These are phyloP conservation scores for Hexactinellida sp. DNA, from an alignment of 37 sponge, comb jelly and placozoan genomes.

Conservation along the genomic window DNA sequence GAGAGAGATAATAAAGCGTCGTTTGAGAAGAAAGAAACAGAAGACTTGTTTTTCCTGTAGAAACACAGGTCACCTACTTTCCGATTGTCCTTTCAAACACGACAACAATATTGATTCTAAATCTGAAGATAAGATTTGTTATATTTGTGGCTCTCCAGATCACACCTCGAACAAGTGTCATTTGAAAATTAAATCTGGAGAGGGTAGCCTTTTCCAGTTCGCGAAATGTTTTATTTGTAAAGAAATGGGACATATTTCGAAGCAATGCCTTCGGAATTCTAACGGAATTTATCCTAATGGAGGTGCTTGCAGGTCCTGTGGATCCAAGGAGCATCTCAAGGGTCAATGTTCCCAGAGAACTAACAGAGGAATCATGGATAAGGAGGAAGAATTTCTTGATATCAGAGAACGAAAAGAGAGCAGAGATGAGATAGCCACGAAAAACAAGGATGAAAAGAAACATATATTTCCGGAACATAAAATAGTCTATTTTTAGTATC, in stretches of 20 bases:
- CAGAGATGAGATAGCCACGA: not conserved
- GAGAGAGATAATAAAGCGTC: conserved; percentile 4
- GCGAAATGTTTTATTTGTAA: conserved; percentile 89
- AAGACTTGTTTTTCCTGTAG: conserved; percentile 2
- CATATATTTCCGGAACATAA: not conserved
- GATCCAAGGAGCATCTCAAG: not conserved
- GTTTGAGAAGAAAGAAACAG: conserved; percentile 7
- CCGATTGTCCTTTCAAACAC: not conserved
- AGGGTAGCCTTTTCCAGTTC: conserved; percentile 42
- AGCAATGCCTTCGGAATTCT: conserved; percentile 72
- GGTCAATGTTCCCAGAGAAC: not conserved
- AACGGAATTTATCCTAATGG: conserved; percentile 78
- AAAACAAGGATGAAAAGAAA: not conserved
- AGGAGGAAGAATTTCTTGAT: not conserved
- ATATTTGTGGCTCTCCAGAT: conserved; percentile 2
- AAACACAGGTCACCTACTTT: not conserved
- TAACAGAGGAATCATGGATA: not conserved
- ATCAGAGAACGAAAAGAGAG: not conserved
- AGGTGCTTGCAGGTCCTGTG: conserved; percentile 24
- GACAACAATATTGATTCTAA: not conserved
- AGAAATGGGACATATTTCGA: conserved; percentile 69
- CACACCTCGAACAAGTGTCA: not conserved
- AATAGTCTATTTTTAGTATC: not conserved
- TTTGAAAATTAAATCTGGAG: conserved; percentile 2
- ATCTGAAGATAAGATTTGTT: not conserved